Evolutionary conservation across 2,113 vertebrate species (phyloP).

Genomic region (Proterorhinus semilunaris): DNA sequence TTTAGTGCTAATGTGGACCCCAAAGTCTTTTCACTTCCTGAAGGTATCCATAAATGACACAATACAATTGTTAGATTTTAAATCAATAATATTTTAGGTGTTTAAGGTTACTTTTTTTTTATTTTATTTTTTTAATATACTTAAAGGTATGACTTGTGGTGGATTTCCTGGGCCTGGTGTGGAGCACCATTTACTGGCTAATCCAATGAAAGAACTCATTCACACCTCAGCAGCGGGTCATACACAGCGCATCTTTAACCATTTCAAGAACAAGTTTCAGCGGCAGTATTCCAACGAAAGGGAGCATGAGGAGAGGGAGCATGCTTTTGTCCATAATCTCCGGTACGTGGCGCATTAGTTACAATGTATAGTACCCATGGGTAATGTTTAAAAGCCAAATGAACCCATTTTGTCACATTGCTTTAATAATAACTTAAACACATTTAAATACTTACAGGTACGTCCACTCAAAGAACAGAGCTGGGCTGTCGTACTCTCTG

Average conservation of each 20-base stretch:
- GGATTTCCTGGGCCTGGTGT: slow-evolving; percentile 72
- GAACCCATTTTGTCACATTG: no score
- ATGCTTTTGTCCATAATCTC: slow-evolving; percentile 80
- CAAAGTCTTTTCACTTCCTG: slow-evolving; percentile 69
- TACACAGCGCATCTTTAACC: slow-evolving; percentile 67
- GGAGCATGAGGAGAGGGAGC: slow-evolving; percentile 79
- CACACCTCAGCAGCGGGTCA: slow-evolving; percentile 66
- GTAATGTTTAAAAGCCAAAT: no score
- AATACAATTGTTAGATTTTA: not conserved
- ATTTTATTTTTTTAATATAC: not conserved
- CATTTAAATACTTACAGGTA: slow-evolving; percentile 56
- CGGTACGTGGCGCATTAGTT: slow-evolving; percentile 57
- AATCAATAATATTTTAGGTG: not conserved
- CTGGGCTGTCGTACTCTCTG: slow-evolving; percentile 73
- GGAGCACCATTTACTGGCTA: slow-evolving; percentile 79
- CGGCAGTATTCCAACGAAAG: slow-evolving; percentile 53
- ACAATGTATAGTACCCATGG: no score
- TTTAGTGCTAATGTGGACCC: slow-evolving; percentile 68
- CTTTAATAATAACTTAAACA: not conserved
- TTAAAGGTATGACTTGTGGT: slow-evolving; percentile 70
- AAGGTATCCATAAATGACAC: slow-evolving; percentile 57
- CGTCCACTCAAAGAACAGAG: slow-evolving; percentile 81
- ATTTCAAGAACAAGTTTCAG: slow-evolving; percentile 72
- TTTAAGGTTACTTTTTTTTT: not conserved
- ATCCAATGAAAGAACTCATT: slow-evolving; percentile 83